Conservation (phyloP, 2,113 vertebrate genomes). For the Oriolus oriolus region DNA sequence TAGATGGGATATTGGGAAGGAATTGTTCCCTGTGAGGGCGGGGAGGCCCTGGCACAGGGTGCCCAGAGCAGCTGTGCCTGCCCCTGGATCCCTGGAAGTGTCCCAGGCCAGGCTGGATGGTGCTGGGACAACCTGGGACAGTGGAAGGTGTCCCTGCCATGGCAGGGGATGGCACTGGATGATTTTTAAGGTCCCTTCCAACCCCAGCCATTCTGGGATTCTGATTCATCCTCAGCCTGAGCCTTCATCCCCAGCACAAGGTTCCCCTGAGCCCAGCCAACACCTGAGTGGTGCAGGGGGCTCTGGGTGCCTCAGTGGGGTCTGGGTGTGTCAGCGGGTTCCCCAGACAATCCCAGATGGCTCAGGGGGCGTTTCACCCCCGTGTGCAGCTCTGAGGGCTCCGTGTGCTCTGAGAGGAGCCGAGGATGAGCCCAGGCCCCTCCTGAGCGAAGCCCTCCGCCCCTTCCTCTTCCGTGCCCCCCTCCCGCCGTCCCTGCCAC, state of each 20-base stretch:
- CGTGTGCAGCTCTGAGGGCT: not conserved
- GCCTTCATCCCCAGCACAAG: not conserved
- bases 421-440: not conserved
- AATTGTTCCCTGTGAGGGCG: not conserved
- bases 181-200: not conserved
- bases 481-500: not conserved
- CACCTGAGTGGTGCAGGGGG: not conserved
- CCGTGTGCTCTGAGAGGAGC: not conserved
- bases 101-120: rapidly evolving
- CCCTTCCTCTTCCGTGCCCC: not conserved
- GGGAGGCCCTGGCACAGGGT: not conserved
- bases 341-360: not conserved
- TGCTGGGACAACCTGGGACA: not conserved
- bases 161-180: not conserved
- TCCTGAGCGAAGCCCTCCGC: not conserved
- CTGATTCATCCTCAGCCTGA: not conserved
- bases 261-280: rapidly evolving
- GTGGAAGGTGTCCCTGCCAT: not conserved
- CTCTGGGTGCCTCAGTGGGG: not conserved
- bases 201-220: not conserved
- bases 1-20: no score
- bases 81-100: not conserved
- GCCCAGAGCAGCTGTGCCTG: not conserved
- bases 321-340: not conserved
- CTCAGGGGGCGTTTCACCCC: not conserved